Percentiles rank a stretch among this genome's conserved stretches.
phyloP scores from a whole-genome alignment of 2,888 invertebrate genomes.

The Falcaria lacertinaria region DNA sequence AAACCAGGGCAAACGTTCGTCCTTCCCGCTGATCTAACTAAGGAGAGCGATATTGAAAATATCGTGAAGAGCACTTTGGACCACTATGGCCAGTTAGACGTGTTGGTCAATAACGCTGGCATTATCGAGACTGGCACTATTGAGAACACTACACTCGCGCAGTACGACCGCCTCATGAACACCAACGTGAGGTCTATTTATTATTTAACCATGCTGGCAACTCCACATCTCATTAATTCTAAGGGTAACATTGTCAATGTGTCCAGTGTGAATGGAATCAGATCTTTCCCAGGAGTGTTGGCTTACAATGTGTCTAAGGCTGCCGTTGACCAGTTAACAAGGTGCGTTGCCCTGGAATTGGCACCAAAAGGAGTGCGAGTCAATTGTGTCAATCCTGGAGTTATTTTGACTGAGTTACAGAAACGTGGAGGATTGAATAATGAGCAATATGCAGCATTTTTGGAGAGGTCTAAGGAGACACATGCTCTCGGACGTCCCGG shows the following conservation, averaged over 20 bases:
- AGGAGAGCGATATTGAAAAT: slow-evolving; percentile 85
- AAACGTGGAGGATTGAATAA: slow-evolving; percentile 91
- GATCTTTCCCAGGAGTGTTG: slow-evolving; percentile 93
- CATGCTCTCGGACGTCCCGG: slow-evolving; percentile 96
- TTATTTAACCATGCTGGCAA: slow-evolving; percentile 91
- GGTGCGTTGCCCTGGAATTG: slow-evolving; percentile 93
- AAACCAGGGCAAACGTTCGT: slow-evolving; percentile 71
- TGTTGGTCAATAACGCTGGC: slow-evolving; percentile 95
- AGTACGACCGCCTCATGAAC: slow-evolving; percentile 94
- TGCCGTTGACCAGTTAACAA: slow-evolving; percentile 96
- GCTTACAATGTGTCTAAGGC: slow-evolving; percentile 97
- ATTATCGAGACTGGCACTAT: slow-evolving; percentile 89
- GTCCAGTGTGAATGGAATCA: slow-evolving; percentile 94
- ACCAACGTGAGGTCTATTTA: slow-evolving; percentile 92
- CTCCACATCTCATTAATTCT: slow-evolving; percentile 89
- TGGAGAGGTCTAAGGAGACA: slow-evolving; percentile 90
- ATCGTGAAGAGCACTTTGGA: slow-evolving; percentile 86
- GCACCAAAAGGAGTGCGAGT: slow-evolving; percentile 91
- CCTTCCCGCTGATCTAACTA: slow-evolving; percentile 85
- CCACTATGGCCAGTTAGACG: slow-evolving; percentile 88
- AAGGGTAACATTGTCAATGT: slow-evolving; percentile 97
- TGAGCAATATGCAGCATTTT: slow-evolving; percentile 89
- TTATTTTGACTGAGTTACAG: slow-evolving; percentile 93
- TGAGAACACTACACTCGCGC: slow-evolving; percentile 90
- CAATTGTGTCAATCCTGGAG: slow-evolving; percentile 96